Evolutionary conservation across 2,113 vertebrate genomes (phyloP).

Genomic region (Zosterops japonicus): DNA sequence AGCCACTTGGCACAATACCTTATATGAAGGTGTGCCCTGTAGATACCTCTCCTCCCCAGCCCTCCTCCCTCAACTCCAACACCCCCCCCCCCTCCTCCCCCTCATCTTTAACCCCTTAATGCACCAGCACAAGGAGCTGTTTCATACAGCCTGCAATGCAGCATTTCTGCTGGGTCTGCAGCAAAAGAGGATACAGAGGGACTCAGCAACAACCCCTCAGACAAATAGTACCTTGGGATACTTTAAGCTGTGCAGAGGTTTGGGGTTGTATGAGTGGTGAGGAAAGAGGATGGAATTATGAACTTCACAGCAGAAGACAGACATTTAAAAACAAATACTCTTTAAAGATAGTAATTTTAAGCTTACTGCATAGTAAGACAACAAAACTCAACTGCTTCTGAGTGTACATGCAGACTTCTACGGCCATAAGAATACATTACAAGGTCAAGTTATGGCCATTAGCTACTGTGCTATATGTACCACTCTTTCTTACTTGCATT

Average conservation of each 20-base stretch:
- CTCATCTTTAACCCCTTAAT: constrained; percentile 1
- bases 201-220: neutral
- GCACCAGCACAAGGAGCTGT: neutral
- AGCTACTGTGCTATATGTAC: neutral
- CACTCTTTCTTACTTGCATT: neutral
- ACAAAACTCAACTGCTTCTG: neutral
- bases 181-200: neutral
- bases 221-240: neutral
- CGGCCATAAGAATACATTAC: neutral
- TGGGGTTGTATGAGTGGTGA: neutral
- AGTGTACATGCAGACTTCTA: neutral
- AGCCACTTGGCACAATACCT: neutral
- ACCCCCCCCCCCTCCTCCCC: neutral
- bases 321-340: neutral
- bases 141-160: neutral
- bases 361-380: neutral
- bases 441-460: neutral
- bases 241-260: neutral
- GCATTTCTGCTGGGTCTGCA: neutral
- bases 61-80: neutral
- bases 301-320: neutral
- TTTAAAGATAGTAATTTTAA: neutral
- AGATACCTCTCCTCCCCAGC: neutral
- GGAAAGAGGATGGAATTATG: neutral
- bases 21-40: neutral